These are phyloP conservation scores for Sebastes steindachneri DNA, from an alignment of 2,797 vertebrate genomes.

Conservation along the genomic window DNA sequence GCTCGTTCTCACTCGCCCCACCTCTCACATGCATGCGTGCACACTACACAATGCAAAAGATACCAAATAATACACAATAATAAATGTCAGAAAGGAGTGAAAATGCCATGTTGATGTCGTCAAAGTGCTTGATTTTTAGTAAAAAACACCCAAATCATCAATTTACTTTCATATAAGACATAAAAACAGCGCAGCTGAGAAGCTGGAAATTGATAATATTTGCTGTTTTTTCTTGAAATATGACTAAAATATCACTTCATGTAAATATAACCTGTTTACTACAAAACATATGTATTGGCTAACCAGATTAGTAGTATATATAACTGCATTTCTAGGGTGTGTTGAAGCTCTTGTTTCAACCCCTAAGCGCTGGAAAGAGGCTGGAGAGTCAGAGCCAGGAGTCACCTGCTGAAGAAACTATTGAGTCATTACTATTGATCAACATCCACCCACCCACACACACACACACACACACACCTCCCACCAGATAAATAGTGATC, in stretches of 20 bases:
- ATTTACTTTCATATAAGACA: not conserved
- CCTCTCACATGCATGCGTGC: too few species aligned
- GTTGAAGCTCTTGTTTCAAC: not conserved
- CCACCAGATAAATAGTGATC: slow-evolving; percentile 10
- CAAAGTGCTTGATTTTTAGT: not conserved
- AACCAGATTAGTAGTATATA: not conserved
- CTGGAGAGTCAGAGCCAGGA: slow-evolving; percentile 27
- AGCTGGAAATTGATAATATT: not conserved
- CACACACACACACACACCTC: not conserved
- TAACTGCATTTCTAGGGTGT: too few species aligned
- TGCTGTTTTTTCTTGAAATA: not conserved
- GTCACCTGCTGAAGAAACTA: slow-evolving; percentile 47
- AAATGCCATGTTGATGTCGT: not conserved
- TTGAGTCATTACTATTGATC: slow-evolving; percentile 64
- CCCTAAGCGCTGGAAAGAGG: not conserved
- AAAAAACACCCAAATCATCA: not conserved
- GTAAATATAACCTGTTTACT: not conserved
- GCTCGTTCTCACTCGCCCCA: too few species aligned
- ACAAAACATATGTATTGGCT: too few species aligned
- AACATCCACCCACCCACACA: not conserved
- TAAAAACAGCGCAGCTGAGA: rapidly evolving
- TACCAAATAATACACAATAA: not conserved
- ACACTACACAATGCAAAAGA: too few species aligned
- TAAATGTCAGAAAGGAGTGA: not conserved
- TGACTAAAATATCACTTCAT: not conserved